These are phyloP conservation scores for Acleris literana DNA, from an alignment of 2,888 invertebrate species.

Conservation along the genomic window DNA sequence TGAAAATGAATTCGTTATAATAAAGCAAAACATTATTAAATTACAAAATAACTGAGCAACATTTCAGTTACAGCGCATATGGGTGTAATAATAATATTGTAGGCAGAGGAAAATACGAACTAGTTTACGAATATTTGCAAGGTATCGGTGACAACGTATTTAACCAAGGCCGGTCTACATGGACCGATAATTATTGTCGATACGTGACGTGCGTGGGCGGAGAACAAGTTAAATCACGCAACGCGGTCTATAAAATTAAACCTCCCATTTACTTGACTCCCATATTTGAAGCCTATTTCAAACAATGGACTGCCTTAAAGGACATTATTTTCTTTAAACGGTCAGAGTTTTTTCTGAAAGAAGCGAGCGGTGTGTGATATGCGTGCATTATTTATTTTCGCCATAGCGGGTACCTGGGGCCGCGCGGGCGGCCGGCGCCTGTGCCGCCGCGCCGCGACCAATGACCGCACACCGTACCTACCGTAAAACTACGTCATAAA, in stretches of 20 bases:
- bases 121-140: not conserved
- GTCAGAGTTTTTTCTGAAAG: conserved; percentile 46
- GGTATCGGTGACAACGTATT: not conserved
- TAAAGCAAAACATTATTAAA: no score
- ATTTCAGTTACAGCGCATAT: no score
- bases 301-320: conserved; percentile 17
- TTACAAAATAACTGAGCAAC: no score
- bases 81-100: no score
- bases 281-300: conserved; percentile 3
- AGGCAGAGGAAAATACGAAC: no score
- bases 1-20: not conserved
- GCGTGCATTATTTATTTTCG: conserved; percentile 74
- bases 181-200: conserved; percentile 14
- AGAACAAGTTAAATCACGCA: conserved; percentile 15
- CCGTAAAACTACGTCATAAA: conserved; percentile 38
- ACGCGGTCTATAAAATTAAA: conserved; percentile 17
- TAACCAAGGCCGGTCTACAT: not conserved
- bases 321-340: conserved; percentile 9
- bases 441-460: conserved; percentile 50
- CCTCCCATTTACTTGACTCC: conserved; percentile 6
- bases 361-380: conserved; percentile 47
- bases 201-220: conserved; percentile 20
- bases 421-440: conserved; percentile 52
- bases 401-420: conserved; percentile 65
- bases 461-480: conserved; percentile 62